phyloP scores from a whole-genome alignment of 2,797 vertebrate species.

The Taeniopygia guttata region DNA sequence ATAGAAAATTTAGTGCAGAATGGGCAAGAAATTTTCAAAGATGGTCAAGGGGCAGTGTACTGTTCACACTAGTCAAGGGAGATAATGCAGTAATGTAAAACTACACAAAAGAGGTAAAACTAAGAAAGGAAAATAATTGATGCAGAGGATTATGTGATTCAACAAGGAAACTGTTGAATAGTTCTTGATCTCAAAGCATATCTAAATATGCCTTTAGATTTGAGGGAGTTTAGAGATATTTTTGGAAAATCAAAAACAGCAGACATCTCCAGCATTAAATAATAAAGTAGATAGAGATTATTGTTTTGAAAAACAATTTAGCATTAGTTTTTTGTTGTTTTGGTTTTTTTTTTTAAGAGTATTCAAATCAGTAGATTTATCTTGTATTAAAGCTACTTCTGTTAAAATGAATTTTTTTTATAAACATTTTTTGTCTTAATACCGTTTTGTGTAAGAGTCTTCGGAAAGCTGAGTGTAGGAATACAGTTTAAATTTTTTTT shows the following conservation, averaged over 20 bases:
- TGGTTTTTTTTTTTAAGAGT: accelerated
- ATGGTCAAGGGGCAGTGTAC: not conserved
- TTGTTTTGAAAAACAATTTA: not conserved
- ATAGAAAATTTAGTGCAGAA: not conserved
- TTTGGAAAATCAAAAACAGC: not conserved
- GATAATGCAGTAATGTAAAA: not conserved
- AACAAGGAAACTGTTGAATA: not conserved
- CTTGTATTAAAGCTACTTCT: not conserved
- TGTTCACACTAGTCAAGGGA: not conserved
- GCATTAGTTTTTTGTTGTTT: not conserved
- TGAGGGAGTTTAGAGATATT: not conserved
- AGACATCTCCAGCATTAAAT: not conserved
- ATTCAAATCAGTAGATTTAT: not conserved
- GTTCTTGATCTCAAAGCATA: not conserved
- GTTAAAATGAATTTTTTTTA: not conserved
- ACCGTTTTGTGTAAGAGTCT: not conserved
- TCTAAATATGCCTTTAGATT: not conserved
- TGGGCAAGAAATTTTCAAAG: not conserved
- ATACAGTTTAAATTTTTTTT: not conserved
- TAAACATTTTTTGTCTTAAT: not conserved
- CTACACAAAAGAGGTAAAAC: not conserved
- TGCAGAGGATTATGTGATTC: not conserved
- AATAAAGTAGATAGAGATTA: not conserved
- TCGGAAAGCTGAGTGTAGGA: not conserved
- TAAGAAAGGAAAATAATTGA: not conserved